Base-by-base conservation (phyloP, 2,113 vertebrate genomes). In the Erinaceus europaeus region DNA sequence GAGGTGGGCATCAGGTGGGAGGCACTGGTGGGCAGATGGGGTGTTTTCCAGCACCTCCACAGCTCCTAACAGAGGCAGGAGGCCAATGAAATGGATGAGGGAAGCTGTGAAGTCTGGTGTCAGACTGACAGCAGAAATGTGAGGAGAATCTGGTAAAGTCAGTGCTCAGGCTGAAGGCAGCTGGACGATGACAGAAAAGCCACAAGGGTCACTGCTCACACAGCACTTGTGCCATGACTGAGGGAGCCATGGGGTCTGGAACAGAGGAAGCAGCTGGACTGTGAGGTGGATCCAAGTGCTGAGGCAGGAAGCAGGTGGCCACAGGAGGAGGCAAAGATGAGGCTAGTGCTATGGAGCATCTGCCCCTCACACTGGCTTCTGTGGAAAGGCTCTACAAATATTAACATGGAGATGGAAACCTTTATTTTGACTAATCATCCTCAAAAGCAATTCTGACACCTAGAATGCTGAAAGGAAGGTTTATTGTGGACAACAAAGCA, bases 261-360 rank as follows among this genome's bases (percentile, higher is more conserved):
- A 40, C 20, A 36, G 50, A 85, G 82, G 36, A 32, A 65, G 85
- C 94, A 94, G 92, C 95, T 96, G 92, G 82, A n/a, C 71, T 73
- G 64, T 15, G 91, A 44, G 81, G 89, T 15, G 48, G 65, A 52
- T 44, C n/a, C 78, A 73, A 92, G 79, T 94, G 91, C 95, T 95
- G 95, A 94, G 92, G 81, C 84, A 94, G 92, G 84, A 93, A 75
- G 86, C 94, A 90, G 93, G 90, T 89, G 94, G 89, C 6, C 93
- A 72, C 90, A 74, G 77, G 69, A 90, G 84, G 86, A 84, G 50
- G 65, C 48, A 67, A 77, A 34, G 77, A 87, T 27, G 77, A 86
- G 84, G n/a, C 38, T 44, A 0, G 13, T 2, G 82, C 73, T 46
- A 3, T 1, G 32, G 44, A 76, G 89, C 94, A 88, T 74, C 94